Evolutionary conservation across 2,888 invertebrate species (phyloP).

Genomic region (Tortricodes alternella): DNA sequence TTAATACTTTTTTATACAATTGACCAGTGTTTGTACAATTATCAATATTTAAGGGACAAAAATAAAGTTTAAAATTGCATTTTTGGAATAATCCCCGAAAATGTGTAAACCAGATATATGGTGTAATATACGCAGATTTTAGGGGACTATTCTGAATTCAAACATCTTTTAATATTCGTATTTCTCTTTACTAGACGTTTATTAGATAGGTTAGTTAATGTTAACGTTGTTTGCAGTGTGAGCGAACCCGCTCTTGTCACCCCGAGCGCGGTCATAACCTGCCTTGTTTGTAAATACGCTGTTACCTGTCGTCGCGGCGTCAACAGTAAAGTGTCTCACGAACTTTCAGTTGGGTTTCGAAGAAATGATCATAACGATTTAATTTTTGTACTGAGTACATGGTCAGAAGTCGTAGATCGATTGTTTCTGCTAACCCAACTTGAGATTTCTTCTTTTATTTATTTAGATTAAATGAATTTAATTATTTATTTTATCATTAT

Average conservation of each 20-base stretch:
- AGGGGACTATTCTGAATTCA: constrained; percentile 74
- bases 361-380: constrained; percentile 52
- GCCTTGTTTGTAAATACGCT: constrained; percentile 68
- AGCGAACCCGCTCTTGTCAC: not conserved
- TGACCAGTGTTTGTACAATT: constrained; percentile 64
- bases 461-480: constrained; percentile 63
- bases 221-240: constrained; percentile 15
- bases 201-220: constrained; percentile 16
- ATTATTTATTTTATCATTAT: constrained; percentile 73
- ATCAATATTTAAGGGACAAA: constrained; percentile 51
- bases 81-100: constrained; percentile 72
- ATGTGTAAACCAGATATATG: constrained; percentile 32
- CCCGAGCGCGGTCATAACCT: constrained; percentile 20
- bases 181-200: constrained; percentile 15
- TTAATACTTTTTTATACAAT: constrained; percentile 35
- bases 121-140: constrained; percentile 41
- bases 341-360: constrained; percentile 83
- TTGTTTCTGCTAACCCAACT: constrained; percentile 80
- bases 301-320: constrained; percentile 47
- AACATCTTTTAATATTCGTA: constrained; percentile 26
- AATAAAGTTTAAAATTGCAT: constrained; percentile 45
- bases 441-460: constrained; percentile 78
- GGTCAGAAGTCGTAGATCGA: constrained; percentile 27
- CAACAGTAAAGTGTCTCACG: constrained; percentile 56
- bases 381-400: constrained; percentile 14